A percentile compares a stretch with the other conserved stretches of the same genome.
Evolutionary conservation across 2,888 invertebrate species (phyloP).

Genomic region (Scaptomyza cyrtandrae): DNA sequence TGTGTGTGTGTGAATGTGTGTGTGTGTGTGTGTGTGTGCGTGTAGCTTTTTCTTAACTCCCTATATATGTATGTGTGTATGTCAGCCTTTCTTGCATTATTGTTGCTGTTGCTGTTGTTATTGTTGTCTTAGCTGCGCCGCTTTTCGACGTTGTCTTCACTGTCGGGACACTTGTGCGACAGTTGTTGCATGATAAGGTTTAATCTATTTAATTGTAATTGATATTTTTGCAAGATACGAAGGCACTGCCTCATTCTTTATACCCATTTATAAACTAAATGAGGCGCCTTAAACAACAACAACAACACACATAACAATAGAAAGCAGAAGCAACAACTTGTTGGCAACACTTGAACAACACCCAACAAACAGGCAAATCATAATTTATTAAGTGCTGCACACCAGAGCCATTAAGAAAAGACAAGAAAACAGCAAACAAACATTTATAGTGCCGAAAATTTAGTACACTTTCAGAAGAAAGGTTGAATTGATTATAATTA

Average conservation of each 20-base stretch:
- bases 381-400: conserved; percentile 73
- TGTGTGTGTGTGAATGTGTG: conserved; percentile 1
- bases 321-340: conserved; percentile 59
- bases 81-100: conserved; percentile 44
- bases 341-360: conserved; percentile 64
- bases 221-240: conserved; percentile 76
- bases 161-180: conserved; percentile 77
- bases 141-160: conserved; percentile 45
- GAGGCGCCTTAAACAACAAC: conserved; percentile 51
- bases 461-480: conserved; percentile 1
- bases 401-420: conserved; percentile 5
- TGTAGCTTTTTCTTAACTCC: conserved; percentile 27
- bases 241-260: conserved; percentile 38
- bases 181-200: conserved; percentile 80
- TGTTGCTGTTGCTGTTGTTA: conserved; percentile 20
- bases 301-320: conserved; percentile 29
- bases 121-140: conserved; percentile 44
- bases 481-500: too few species aligned
- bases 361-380: conserved; percentile 61
- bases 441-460: background rate
- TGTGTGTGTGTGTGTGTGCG: conserved; percentile 14
- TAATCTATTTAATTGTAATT: conserved; percentile 80
- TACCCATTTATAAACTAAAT: conserved; percentile 75
- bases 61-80: conserved; percentile 16
- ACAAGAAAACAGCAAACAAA: background rate